phyloP scores from a whole-genome alignment of 2,797 vertebrate species.

The Lepilemur septentrionalis region DNA sequence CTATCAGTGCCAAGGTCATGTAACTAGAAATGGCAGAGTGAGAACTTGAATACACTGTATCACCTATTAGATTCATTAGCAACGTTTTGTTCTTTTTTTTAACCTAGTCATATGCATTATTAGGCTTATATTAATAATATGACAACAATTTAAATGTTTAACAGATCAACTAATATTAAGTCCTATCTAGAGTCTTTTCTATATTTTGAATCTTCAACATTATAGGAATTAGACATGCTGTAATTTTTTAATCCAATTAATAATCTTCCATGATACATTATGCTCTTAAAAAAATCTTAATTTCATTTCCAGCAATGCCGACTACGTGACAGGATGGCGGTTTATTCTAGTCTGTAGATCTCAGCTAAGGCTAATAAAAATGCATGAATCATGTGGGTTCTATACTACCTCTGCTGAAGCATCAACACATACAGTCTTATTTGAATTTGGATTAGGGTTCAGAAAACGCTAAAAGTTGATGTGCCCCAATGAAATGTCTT shows the following conservation, averaged over 20 bases:
- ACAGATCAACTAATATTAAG: not conserved
- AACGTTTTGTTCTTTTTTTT: not conserved
- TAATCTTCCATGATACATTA: not conserved
- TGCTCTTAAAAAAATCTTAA: not conserved
- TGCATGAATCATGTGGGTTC: not conserved
- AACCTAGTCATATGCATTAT: not conserved
- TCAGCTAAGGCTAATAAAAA: not conserved
- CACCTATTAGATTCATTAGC: not conserved
- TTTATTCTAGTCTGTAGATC: not conserved
- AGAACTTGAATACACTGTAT: not conserved
- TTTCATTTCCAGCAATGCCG: not conserved
- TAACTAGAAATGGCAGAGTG: not conserved
- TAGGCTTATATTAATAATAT: not conserved
- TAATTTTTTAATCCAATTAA: slow-evolving; percentile 3
- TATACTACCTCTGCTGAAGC: not conserved
- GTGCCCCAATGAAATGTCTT: not conserved
- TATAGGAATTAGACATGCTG: not conserved
- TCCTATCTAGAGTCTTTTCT: slow-evolving; percentile 7
- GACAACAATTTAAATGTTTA: not conserved
- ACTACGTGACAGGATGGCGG: not conserved
- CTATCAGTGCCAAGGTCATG: not conserved
- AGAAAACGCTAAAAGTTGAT: not conserved
- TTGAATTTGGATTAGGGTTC: not conserved
- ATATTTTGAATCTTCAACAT: not conserved
- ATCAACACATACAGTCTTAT: not conserved